These are phyloP conservation scores for Dexiosoma caninum DNA, from an alignment of 2,888 invertebrate genomes.

Conservation along the genomic window DNA sequence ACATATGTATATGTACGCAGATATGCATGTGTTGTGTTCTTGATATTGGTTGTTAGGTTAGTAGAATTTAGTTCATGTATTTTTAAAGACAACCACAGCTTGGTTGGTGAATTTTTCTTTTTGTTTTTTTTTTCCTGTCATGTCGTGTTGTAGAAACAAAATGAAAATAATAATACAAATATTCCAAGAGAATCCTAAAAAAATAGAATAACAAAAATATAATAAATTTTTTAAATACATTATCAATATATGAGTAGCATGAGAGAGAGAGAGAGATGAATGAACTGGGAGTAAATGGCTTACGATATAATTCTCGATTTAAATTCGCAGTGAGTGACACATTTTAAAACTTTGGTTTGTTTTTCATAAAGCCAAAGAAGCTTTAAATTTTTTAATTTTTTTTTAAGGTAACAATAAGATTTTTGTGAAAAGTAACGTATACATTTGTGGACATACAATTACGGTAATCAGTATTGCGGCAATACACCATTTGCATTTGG, in stretches of 20 bases:
- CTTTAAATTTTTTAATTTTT: too few relatives aligned
- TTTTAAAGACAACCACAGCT: not conserved
- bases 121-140: too few relatives aligned
- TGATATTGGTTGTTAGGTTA: conserved; percentile 51
- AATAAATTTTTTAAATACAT: conserved; percentile 33
- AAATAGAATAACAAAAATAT: not conserved
- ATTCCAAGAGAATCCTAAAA: not conserved
- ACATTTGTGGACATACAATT: too few relatives aligned
- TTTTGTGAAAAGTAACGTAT: too few relatives aligned
- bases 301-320: not conserved
- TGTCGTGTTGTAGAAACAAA: not conserved
- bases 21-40: too few relatives aligned
- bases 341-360: not conserved
- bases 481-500: too few relatives aligned
- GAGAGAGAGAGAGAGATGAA: conserved; percentile 23
- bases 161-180: conserved; percentile 23
- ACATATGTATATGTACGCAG: too few relatives aligned
- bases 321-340: too few relatives aligned
- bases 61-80: conserved; percentile 40
- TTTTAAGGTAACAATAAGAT: too few relatives aligned
- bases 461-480: too few relatives aligned
- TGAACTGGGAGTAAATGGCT: conserved; percentile 30
- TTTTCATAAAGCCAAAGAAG: too few relatives aligned
- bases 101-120: conserved; percentile 2
- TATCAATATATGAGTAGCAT: conserved; percentile 10